Evolutionary conservation across 2,888 invertebrate genomes (phyloP), one percentile per base, ranked within the genome.

Genomic region (Hecatera dysodea): DNA sequence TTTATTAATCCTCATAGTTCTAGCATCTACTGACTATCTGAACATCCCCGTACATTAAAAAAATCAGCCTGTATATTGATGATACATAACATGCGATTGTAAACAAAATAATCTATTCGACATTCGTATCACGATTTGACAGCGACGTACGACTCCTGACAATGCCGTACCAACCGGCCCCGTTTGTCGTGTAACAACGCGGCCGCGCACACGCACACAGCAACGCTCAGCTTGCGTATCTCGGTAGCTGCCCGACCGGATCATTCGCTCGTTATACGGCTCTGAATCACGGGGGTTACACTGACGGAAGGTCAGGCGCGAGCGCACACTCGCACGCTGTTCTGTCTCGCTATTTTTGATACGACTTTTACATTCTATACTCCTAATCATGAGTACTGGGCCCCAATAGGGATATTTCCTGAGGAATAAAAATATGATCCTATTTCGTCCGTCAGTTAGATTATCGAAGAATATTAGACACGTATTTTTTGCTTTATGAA

Each of bases 211-310:
- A 59, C 82, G 53, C 81, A 84, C 69, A 79, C 83, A 80, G 24
- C 27, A 33, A 67, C 62, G 53, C 70, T 63, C 74, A 55, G 70
- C 48, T 48, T 76, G 93, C 93, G 93, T 93, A 93, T 83, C 90
- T 55, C 92, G 90, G 93, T 90, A 93, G 93, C 90, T 77, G 88
- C 44, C 71, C 76, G 86, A 91, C 92, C 91, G 92, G 92, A 86
- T 85, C 83, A 81, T 77, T 82, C 59, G 72, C 79, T 83, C 81
- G 75, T 85, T 81, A 77, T 69, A 60, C 71, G 33, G 27, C 75
- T 66, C 81, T 87, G 87, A 88, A 67, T 87, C 88, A 88, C 81
- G 64, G 78, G 81, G 80, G 82, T 72, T 76, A 80, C 77, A 74
- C 84, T 74, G 68, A n/a, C 27, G 24, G 42, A 11, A 42, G 62